Percentiles rank a stretch among this genome's conserved stretches.
phyloP scores from a whole-genome alignment of 1,140 invertebrate genomes.

The Ceratina japonica region DNA sequence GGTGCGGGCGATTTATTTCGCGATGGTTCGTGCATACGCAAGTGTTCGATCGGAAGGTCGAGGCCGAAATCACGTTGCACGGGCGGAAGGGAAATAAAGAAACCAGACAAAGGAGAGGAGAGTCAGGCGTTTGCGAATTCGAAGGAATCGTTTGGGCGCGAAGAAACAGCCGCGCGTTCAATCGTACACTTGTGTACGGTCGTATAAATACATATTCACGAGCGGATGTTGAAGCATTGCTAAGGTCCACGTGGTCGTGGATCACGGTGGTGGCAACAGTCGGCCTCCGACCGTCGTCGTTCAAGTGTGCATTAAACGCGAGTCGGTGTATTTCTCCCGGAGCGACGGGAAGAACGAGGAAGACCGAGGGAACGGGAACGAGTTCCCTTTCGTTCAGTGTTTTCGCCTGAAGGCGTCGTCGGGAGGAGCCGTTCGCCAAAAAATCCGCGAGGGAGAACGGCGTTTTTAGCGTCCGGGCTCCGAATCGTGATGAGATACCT shows the following conservation, averaged over 20 bases:
- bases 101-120: neutral
- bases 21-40: no score
- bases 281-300: constrained; percentile 65
- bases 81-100: neutral
- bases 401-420: neutral
- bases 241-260: constrained; percentile 67
- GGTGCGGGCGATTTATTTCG: neutral
- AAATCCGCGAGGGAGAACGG: neutral
- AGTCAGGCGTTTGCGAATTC: neutral
- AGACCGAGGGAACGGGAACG: constrained; percentile 4
- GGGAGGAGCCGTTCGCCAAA: neutral
- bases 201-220: constrained; percentile 58
- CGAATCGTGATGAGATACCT: neutral
- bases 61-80: neutral
- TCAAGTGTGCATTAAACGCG: constrained; percentile 57
- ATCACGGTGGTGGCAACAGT: constrained; percentile 68
- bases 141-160: neutral
- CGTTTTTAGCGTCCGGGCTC: no score
- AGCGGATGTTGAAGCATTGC: constrained; percentile 54
- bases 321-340: constrained; percentile 39
- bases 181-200: constrained; percentile 3
- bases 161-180: neutral
- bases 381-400: constrained; percentile 10
- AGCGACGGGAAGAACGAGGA: constrained; percentile 3
- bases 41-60: neutral